These are phyloP conservation scores for Malurus melanocephalus DNA, from an alignment of 2,113 vertebrate species.

Conservation along the genomic window DNA sequence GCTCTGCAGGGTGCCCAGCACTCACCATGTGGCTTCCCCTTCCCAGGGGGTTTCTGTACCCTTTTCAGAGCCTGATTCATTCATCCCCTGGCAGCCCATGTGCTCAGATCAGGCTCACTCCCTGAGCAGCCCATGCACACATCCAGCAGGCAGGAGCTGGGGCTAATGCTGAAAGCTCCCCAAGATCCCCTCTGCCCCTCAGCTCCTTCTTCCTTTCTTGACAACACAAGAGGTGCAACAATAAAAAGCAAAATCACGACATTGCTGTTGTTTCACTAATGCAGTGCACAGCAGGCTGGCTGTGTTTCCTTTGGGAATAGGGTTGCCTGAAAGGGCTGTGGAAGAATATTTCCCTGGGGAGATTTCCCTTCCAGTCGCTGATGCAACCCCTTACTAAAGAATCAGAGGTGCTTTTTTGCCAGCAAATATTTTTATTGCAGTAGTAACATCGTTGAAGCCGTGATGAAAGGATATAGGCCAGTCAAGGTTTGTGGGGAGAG, in stretches of 20 bases:
- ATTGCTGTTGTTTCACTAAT: not conserved
- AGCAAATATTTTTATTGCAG: constrained; percentile 21
- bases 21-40: not conserved
- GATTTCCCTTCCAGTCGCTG: not conserved
- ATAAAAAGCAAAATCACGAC: not conserved
- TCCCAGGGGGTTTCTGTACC: not conserved
- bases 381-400: not conserved
- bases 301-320: not conserved
- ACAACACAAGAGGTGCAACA: not conserved
- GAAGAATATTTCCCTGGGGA: not conserved
- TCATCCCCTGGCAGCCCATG: accelerated
- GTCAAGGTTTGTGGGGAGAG: constrained; percentile 42
- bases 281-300: not conserved
- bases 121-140: not conserved
- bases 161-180: not conserved
- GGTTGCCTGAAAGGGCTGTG: not conserved
- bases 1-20: not conserved
- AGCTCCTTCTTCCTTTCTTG: not conserved
- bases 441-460: not conserved
- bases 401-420: not conserved
- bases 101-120: too few relatives aligned
- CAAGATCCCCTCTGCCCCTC: not conserved
- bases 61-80: not conserved
- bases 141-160: not conserved
- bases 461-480: constrained; percentile 41